A percentile compares a stretch with the other conserved stretches of the same genome.
Conservation (phyloP, 2,113 vertebrate genomes). For the Eulacestoma nigropectus region DNA sequence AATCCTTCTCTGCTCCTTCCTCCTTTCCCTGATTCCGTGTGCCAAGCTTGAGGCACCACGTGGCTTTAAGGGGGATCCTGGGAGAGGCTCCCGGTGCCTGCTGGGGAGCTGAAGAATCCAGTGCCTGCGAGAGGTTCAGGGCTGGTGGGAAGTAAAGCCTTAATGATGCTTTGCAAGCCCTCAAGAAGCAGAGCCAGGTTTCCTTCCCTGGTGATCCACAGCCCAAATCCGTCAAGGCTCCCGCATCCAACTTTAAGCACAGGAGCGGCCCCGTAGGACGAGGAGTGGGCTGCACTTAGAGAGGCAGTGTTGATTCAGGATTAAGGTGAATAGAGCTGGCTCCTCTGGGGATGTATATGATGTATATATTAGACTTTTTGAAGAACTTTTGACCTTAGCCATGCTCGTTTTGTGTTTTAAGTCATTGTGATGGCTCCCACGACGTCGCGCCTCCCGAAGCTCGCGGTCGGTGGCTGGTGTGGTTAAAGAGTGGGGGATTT, state of each 20-base stretch:
- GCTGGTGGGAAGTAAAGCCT: background rate
- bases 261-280: background rate
- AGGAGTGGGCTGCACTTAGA: background rate
- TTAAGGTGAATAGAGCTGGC: slow-evolving; percentile 25
- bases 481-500: background rate
- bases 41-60: fast-evolving
- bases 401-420: background rate
- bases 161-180: background rate
- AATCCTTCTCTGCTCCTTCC: background rate
- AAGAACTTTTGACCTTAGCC: background rate
- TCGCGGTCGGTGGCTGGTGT: fast-evolving
- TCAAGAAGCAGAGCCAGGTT: background rate
- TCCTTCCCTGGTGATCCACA: background rate
- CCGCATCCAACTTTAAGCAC: background rate
- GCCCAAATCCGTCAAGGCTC: background rate
- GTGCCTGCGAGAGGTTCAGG: background rate
- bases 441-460: background rate
- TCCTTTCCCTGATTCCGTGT: fast-evolving
- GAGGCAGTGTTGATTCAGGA: slow-evolving; percentile 17
- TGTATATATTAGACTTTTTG: background rate
- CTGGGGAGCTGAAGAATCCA: fast-evolving
- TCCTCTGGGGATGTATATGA: background rate
- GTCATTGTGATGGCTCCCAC: background rate
- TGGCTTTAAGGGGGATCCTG: fast-evolving
- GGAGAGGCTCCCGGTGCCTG: fast-evolving